phyloP scores from a whole-genome alignment of 64 coral and sea anemone species.

The Stichodactyla mertensii region DNA sequence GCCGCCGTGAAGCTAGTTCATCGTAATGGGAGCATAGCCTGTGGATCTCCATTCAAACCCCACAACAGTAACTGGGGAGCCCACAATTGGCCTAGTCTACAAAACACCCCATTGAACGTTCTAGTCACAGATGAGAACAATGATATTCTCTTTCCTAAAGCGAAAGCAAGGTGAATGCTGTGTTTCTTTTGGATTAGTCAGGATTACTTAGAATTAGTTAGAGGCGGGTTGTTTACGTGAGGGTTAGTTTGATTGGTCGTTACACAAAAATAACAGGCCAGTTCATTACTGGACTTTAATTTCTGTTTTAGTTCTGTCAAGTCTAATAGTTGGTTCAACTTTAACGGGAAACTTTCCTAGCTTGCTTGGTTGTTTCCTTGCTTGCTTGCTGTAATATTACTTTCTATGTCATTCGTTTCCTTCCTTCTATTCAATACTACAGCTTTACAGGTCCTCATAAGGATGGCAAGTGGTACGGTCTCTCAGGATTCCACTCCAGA shows the following conservation, averaged over 20 bases:
- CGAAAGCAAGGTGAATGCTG: neutral
- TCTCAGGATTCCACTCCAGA: neutral
- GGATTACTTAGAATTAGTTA: too few species aligned
- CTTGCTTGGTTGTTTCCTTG: too few species aligned
- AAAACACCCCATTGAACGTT: constrained; percentile 35
- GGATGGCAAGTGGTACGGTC: neutral
- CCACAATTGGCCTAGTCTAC: constrained; percentile 31
- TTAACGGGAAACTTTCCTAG: too few species aligned
- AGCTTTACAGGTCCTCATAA: neutral
- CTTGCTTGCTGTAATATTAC: too few species aligned
- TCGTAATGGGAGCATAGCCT: constrained; percentile 29
- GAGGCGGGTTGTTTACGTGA: too few species aligned
- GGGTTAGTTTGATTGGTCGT: too few species aligned
- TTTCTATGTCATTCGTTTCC: too few species aligned
- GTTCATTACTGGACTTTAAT: too few species aligned
- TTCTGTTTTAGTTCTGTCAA: too few species aligned
- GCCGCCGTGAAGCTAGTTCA: constrained; percentile 37
- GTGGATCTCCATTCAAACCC: constrained; percentile 10
- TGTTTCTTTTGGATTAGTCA: neutral
- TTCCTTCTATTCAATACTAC: neutral
- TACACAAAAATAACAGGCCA: too few species aligned
- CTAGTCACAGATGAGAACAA: constrained; percentile 43
- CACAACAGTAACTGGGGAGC: constrained; percentile 60
- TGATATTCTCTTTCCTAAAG: constrained; percentile 34
- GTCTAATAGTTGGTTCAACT: too few species aligned